phyloP scores from a whole-genome alignment of 2,113 vertebrate species.

The Cheirogaleus medius region DNA sequence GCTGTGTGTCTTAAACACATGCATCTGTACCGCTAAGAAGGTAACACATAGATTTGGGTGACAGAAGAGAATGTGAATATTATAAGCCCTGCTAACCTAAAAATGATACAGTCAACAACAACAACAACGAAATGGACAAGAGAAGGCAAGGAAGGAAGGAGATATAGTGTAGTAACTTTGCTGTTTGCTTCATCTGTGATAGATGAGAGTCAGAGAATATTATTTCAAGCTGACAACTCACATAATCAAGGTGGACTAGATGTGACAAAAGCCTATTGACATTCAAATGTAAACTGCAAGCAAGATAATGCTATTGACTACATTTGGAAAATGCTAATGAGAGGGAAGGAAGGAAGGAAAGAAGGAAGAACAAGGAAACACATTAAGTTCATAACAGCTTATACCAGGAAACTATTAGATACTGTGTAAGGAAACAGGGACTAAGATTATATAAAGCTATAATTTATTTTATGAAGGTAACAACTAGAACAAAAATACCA shows the following conservation, averaged over 20 bases:
- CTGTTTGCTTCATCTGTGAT: neutral
- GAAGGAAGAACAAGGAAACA: neutral
- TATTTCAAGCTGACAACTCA: neutral
- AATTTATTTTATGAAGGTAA: slow-evolving; percentile 3
- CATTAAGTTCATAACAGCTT: neutral
- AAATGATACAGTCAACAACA: neutral
- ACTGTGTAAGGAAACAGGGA: neutral
- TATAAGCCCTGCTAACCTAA: neutral
- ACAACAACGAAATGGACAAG: neutral
- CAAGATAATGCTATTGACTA: neutral
- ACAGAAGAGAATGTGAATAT: neutral
- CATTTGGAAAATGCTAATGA: neutral
- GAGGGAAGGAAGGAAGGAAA: neutral
- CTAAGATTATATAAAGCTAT: neutral
- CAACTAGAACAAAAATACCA: slow-evolving; percentile 22
- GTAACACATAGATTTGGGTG: neutral
- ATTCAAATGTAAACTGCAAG: neutral
- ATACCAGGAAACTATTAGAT: neutral
- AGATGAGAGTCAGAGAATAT: neutral
- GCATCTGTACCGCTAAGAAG: neutral
- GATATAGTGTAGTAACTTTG: neutral
- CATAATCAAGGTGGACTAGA: neutral
- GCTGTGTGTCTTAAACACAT: neutral
- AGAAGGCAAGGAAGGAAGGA: neutral
- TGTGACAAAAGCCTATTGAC: neutral